A percentile compares a stretch with the other conserved stretches of the same genome.
Conservation (phyloP, 2,888 invertebrate genomes). For the Amiota mariae region DNA sequence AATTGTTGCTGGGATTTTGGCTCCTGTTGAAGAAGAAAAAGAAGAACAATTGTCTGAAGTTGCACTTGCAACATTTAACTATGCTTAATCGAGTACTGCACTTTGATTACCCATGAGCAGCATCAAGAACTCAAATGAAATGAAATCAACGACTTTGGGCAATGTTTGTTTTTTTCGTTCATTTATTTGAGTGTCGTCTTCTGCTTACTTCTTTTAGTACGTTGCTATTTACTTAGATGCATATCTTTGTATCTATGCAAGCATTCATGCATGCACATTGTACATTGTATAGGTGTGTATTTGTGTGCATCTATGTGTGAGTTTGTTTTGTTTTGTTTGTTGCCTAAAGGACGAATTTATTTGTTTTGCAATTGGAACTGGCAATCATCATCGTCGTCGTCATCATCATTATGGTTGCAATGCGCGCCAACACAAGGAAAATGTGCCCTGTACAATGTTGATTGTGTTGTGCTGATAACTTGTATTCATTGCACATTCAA, state of each 20-base stretch:
- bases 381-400: conserved; percentile 44
- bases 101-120: background rate
- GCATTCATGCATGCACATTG: too few species aligned
- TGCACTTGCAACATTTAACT: too few species aligned
- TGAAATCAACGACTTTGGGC: conserved; percentile 8
- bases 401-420: background rate
- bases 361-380: conserved; percentile 65
- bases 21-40: background rate
- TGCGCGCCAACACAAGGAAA: background rate
- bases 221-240: background rate
- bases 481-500: background rate
- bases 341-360: conserved; percentile 64
- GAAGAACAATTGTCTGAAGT: background rate
- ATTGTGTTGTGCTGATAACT: conserved; percentile 16
- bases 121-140: background rate
- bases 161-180: conserved; percentile 49
- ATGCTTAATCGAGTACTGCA: too few species aligned
- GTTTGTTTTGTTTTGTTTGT: conserved; percentile 53
- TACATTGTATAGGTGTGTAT: background rate
- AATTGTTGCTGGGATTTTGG: background rate
- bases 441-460: background rate
- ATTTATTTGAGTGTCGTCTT: conserved; percentile 62
- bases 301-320: conserved; percentile 51
- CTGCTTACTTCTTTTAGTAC: conserved; percentile 28
- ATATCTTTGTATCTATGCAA: background rate